Evolutionary conservation across 2,888 invertebrate genomes (phyloP).

Genomic region (Leptura quadrifasciata): DNA sequence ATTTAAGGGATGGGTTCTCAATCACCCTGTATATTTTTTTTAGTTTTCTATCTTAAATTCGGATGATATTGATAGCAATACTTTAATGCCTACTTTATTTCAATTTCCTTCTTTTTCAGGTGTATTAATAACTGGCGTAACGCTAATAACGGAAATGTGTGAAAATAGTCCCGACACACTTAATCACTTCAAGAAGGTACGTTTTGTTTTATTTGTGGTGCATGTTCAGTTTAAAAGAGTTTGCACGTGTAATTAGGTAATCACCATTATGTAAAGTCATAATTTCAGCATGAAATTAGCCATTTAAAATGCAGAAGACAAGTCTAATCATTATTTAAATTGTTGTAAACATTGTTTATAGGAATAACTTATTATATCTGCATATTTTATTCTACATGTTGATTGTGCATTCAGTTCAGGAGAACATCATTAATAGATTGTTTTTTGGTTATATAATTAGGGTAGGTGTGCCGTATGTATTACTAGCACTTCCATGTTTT

Average conservation of each 20-base stretch:
- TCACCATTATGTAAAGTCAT: neutral
- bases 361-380: neutral
- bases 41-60: too few species aligned
- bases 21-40: too few species aligned
- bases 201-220: constrained; percentile 54
- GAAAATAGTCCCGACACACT: constrained; percentile 98
- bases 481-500: too few species aligned
- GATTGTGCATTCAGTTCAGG: too few species aligned
- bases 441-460: too few species aligned
- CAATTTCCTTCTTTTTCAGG: constrained; percentile 75
- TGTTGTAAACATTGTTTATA: neutral
- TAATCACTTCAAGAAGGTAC: constrained; percentile 98
- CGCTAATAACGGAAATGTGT: constrained; percentile 99
- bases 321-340: neutral
- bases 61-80: too few species aligned
- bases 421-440: too few species aligned
- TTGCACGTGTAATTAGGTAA: neutral
- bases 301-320: neutral
- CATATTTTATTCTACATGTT: neutral
- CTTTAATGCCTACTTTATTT: neutral
- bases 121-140: constrained; percentile 97
- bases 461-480: too few species aligned
- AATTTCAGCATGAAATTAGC: neutral
- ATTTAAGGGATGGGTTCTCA: too few species aligned
- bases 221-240: neutral